Conservation (phyloP, 2,888 invertebrate species). For the Apocheima hispidaria region DNA sequence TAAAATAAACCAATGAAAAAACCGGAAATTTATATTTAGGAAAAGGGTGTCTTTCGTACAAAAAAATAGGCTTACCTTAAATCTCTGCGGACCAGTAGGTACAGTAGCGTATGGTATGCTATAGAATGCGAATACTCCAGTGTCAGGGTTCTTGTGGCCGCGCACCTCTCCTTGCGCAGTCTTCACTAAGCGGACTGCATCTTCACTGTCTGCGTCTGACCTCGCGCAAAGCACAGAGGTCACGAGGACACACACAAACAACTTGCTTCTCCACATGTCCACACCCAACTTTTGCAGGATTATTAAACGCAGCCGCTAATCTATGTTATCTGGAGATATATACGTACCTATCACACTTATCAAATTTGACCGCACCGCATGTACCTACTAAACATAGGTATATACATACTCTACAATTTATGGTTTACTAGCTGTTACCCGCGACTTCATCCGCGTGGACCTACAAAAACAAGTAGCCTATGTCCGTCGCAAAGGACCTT, state of each 20-base stretch:
- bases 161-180: slow-evolving; percentile 57
- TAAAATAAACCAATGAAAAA: too few species aligned
- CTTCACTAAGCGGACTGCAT: slow-evolving; percentile 45
- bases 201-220: slow-evolving; percentile 17
- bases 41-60: not conserved
- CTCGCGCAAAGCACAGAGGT: slow-evolving; percentile 5
- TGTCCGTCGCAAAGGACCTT: too few species aligned
- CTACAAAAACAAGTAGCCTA: too few species aligned
- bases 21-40: too few species aligned
- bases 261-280: slow-evolving; percentile 19
- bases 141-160: slow-evolving; percentile 51
- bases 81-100: slow-evolving; percentile 58
- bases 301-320: not conserved
- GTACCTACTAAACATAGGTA: too few species aligned
- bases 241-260: slow-evolving; percentile 12
- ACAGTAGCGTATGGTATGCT: slow-evolving; percentile 69
- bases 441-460: too few species aligned
- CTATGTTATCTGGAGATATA: not conserved
- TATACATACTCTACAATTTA: too few species aligned
- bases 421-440: too few species aligned
- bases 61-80: slow-evolving; percentile 48
- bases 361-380: not conserved
- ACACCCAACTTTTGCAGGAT: not conserved
- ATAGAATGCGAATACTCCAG: slow-evolving; percentile 55
- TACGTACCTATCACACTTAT: not conserved